Base-by-base conservation (phyloP, 2,888 invertebrate species). In the Phragmatobia fuliginosa region DNA sequence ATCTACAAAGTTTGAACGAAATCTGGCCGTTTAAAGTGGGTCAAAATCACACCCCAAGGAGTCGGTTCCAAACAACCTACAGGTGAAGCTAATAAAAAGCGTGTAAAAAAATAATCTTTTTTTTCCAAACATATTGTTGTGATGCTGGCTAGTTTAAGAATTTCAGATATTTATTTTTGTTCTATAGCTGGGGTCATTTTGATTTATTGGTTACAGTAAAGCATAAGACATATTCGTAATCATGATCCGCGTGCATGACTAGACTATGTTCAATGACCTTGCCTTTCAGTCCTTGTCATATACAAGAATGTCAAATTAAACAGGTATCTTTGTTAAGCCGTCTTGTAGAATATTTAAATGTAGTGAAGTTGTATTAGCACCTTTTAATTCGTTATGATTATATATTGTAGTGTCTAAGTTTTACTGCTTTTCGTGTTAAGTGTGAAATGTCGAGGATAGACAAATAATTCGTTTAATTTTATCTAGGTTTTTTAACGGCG, bases 231-330 rank as follows among this genome's bases (percentile, higher is more conserved):
- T 58, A 41, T 21, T 45, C 45, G 1, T 31, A 25, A 66, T 66
- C n/a, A 59, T 76, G 73, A 71, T 75, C 58, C 62, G 58, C 65
- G 78, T 78, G 79, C 79, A 61, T 79, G 80, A 77, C 76, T 68
- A 72, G 72, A 68, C 74, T 73, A 78, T 81, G 73, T 77, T 63
- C 38, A 68, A 60, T 70, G 73, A 62, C 80, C 80, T 82, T 76
- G 80, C 66, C 65, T 64, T 58, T 36, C 65, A 62, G 67, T 68
- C 25, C n/a, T n/a, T n/a, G n/a, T n/a, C 60, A 69, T 68, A 64
- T 67, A 68, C 71, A 72, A 72, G 69, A 72, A 72, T 72, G 69
- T 56, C 52, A 67, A 49, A 68, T 68, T 58, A 68, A 68, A 58
- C n/a, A n/a, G n/a, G n/a, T 58, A 68, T 63, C 63, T 68, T 45